These are phyloP conservation scores for Raja brachyura DNA, from an alignment of 2,113 vertebrate species.

Conservation along the genomic window DNA sequence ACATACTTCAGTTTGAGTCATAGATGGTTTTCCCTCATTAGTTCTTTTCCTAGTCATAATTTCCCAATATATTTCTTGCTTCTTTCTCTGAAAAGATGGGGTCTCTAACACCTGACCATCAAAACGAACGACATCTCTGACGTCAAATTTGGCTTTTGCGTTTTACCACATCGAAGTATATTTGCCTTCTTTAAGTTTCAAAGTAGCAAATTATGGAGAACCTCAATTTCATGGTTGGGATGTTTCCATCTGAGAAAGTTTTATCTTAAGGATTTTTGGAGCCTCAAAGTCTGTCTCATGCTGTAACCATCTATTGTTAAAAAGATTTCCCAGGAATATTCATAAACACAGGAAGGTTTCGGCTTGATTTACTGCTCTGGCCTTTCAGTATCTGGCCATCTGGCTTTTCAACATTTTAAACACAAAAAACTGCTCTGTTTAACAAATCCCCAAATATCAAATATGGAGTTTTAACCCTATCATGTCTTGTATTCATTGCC, in stretches of 20 bases:
- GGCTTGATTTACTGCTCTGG: not conserved
- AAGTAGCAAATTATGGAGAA: not conserved
- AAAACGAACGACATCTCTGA: not conserved
- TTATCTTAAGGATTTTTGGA: constrained; percentile 19
- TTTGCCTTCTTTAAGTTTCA: not conserved
- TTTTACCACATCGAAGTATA: not conserved
- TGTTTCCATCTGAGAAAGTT: not conserved
- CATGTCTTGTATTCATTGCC: not conserved
- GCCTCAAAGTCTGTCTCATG: not conserved
- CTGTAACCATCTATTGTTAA: not conserved
- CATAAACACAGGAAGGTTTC: not conserved
- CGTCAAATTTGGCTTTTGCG: not conserved
- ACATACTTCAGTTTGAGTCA: not conserved
- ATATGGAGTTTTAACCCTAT: constrained; percentile 6
- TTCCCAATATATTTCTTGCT: not conserved
- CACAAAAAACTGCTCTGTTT: not conserved
- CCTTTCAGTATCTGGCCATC: constrained; percentile 2
- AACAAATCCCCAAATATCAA: not conserved
- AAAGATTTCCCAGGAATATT: not conserved
- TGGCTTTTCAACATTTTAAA: constrained; percentile 3
- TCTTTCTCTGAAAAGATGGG: not conserved
- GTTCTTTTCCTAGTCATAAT: not conserved
- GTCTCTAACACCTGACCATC: not conserved
- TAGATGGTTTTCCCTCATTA: not conserved
- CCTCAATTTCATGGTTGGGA: not conserved